Evolutionary conservation across 2,797 vertebrate genomes (phyloP), one percentile per base, ranked within the genome.

Genomic region (Sardinella longiceps): DNA sequence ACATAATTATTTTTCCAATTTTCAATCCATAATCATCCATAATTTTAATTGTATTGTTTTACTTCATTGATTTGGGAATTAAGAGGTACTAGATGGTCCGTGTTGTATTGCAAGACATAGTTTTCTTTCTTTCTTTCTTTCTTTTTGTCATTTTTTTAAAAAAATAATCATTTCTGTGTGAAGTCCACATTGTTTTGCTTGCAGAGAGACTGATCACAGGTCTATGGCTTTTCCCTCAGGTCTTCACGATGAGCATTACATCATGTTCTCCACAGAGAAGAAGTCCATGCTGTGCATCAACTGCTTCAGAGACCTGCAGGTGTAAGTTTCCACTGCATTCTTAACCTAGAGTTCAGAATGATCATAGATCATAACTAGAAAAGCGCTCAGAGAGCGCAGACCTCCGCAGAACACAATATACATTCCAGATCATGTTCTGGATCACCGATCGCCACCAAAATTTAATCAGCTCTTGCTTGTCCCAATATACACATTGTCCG

Each of bases 271-370:
- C 56, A 98, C 97, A 0, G 96, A 99, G 91, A 98, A 97, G 88
- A 98, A 97, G 91, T 98, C 97, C 20, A 97, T 99, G 96, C 95
- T 98, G 48, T 99, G 98, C 90, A 98, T 99, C 93, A 97, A 97
- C 91, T 99, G 98, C 91, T 99, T 99, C 95, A 95, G 97, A 90
- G 98, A 99, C 94, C 97, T 97, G 96, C 97, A 97, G 91, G 96
- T 97, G 98, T 99, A 90, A 94, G 98, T 93, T 7, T 12, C 88
- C 77, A 10, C 50, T 12, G 15, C 30, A 37, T 70, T 30, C 12
- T 3, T 30, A 5, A 60, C n/a, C 56, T n/a, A n/a, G n/a, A n/a
- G n/a, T n/a, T n/a, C n/a, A n/a, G n/a, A n/a, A n/a, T n/a, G n/a
- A n/a, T n/a, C n/a, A n/a, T n/a, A n/a, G n/a, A n/a, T n/a, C n/a